phyloP scores from a whole-genome alignment of 2,797 vertebrate species.

The Girardinus metallicus region DNA sequence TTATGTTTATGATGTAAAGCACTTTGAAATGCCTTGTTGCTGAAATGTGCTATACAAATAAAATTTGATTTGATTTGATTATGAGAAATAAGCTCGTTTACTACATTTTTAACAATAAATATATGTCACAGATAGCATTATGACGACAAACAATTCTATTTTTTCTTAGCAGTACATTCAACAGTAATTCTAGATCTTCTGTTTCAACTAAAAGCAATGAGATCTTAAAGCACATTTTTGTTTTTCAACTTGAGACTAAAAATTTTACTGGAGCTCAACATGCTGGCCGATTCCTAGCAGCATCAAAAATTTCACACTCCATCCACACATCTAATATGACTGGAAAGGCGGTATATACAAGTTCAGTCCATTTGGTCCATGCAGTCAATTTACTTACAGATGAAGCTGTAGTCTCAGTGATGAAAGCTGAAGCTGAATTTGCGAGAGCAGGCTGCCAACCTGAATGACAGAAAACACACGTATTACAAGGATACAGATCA shows the following conservation, averaged over 20 bases:
- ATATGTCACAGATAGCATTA: neutral
- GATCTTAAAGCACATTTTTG: neutral
- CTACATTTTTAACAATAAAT: neutral
- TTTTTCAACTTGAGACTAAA: neutral
- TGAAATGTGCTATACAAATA: no score
- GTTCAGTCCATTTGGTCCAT: neutral
- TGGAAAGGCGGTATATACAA: neutral
- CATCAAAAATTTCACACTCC: constrained; percentile 2
- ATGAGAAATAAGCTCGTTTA: neutral
- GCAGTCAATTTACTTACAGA: constrained; percentile 34
- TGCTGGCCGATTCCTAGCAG: neutral
- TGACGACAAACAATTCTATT: neutral
- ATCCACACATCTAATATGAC: neutral
- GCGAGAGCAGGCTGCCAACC: constrained; percentile 38
- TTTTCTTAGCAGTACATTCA: neutral
- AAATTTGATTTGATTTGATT: no score
- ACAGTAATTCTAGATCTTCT: neutral
- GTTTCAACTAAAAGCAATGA: neutral
- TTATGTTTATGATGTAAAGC: no score
- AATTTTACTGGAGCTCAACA: neutral
- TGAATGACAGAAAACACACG: constrained; percentile 32
- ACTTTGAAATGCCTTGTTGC: no score
- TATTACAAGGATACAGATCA: constrained; percentile 27
- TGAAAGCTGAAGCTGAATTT: constrained; percentile 10
- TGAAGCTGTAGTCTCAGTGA: constrained; percentile 7